A percentile compares a stretch with the other conserved stretches of the same genome.
Evolutionary conservation across 2,113 vertebrate genomes (phyloP).

Genomic region (Eudorcas thomsonii): DNA sequence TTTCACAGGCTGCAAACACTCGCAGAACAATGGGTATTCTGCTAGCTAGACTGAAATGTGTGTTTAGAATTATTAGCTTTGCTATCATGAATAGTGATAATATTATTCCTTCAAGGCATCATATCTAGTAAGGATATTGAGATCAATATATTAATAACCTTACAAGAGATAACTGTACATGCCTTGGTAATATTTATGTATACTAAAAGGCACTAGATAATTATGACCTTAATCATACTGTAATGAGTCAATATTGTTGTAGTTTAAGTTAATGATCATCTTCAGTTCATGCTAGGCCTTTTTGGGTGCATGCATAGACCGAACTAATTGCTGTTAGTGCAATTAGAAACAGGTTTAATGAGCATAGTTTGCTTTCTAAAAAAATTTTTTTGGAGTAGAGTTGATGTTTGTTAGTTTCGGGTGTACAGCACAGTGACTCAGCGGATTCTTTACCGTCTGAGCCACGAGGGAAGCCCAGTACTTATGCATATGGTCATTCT

Average conservation of each 20-base stretch:
- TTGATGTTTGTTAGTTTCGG: background rate
- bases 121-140: background rate
- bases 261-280: background rate
- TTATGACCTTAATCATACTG: background rate
- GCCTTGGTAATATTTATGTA: background rate
- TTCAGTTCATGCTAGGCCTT: background rate
- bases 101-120: background rate
- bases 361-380: background rate
- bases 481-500: background rate
- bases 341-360: background rate
- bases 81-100: background rate
- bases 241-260: background rate
- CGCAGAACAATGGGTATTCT: background rate
- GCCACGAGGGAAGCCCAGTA: background rate
- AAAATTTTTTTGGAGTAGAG: background rate
- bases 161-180: background rate
- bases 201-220: background rate
- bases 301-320: background rate
- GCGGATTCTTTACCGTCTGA: fast-evolving
- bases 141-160: background rate
- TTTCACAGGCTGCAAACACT: background rate
- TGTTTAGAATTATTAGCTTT: background rate
- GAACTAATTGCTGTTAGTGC: background rate
- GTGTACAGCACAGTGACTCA: background rate
- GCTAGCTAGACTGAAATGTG: background rate